Conservation (phyloP, 2,113 vertebrate species). For the Atrichornis clamosus region DNA sequence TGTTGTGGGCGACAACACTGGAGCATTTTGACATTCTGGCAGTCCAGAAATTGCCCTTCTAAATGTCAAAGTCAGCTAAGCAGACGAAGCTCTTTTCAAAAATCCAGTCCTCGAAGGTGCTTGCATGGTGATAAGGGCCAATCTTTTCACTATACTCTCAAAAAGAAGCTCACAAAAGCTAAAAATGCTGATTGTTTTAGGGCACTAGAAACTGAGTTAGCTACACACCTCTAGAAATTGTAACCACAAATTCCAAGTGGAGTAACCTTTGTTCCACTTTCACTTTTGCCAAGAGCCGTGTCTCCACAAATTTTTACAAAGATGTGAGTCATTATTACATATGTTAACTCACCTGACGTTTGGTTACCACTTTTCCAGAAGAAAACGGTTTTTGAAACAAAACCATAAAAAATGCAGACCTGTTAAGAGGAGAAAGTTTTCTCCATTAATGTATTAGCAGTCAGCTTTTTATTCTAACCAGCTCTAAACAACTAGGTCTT, state of each 20-base stretch:
- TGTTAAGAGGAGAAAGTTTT: conserved; percentile 59
- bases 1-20: rapidly evolving
- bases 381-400: conserved; percentile 99
- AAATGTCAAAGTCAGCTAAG: not conserved
- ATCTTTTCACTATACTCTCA: not conserved
- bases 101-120: not conserved
- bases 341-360: conserved; percentile 81
- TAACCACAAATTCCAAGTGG: not conserved
- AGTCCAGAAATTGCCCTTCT: not conserved
- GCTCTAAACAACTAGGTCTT: not conserved
- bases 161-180: not conserved
- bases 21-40: not conserved
- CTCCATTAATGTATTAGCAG: not conserved
- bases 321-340: not conserved
- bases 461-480: not conserved
- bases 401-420: conserved; percentile 90
- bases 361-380: conserved; percentile 90
- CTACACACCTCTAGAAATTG: not conserved
- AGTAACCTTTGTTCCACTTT: not conserved
- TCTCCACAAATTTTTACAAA: not conserved
- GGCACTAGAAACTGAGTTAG: not conserved
- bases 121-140: not conserved
- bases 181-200: not conserved
- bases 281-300: not conserved
- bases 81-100: not conserved